These are phyloP conservation scores for Polia nebulosa DNA, from an alignment of 2,888 invertebrate genomes.

Conservation along the genomic window DNA sequence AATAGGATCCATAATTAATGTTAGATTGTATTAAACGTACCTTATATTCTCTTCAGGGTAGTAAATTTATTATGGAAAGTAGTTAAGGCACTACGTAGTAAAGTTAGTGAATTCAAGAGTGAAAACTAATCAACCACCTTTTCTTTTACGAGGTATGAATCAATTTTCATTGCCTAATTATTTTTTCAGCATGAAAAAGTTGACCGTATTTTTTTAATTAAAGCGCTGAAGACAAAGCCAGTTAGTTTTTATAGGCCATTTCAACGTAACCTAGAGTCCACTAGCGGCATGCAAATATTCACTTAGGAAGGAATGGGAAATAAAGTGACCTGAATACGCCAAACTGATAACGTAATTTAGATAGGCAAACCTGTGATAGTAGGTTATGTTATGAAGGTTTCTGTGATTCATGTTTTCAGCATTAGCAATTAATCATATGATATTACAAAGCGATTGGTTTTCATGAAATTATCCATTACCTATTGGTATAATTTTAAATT, in stretches of 20 bases:
- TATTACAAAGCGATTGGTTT: too few relatives aligned
- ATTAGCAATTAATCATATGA: too few relatives aligned
- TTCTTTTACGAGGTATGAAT: constrained; percentile 44
- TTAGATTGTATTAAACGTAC: constrained; percentile 32
- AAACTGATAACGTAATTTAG: constrained; percentile 64
- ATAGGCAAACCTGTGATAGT: constrained; percentile 45
- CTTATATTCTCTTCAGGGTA: constrained; percentile 7
- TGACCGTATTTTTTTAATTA: constrained; percentile 79
- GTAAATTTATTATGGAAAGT: constrained; percentile 33
- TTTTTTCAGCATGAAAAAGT: constrained; percentile 66
- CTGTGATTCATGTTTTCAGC: constrained; percentile 36
- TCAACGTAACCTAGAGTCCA: constrained; percentile 75
- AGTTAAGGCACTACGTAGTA: background rate
- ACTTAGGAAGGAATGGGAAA: constrained; percentile 80
- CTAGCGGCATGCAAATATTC: constrained; percentile 87
- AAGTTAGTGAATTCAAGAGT: constrained; percentile 18
- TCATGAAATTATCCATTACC: background rate
- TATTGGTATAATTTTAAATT: constrained; percentile 23
- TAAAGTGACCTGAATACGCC: constrained; percentile 77
- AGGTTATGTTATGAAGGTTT: constrained; percentile 39
- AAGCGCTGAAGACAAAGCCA: constrained; percentile 78
- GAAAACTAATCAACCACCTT: constrained; percentile 39
- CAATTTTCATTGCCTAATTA: constrained; percentile 50
- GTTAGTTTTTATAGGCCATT: constrained; percentile 80
- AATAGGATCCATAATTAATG: constrained; percentile 46